A percentile compares a stretch with the other conserved stretches of the same genome.
phyloP scores from a whole-genome alignment of 2,797 vertebrate genomes.

The Passerculus sandwichensis region DNA sequence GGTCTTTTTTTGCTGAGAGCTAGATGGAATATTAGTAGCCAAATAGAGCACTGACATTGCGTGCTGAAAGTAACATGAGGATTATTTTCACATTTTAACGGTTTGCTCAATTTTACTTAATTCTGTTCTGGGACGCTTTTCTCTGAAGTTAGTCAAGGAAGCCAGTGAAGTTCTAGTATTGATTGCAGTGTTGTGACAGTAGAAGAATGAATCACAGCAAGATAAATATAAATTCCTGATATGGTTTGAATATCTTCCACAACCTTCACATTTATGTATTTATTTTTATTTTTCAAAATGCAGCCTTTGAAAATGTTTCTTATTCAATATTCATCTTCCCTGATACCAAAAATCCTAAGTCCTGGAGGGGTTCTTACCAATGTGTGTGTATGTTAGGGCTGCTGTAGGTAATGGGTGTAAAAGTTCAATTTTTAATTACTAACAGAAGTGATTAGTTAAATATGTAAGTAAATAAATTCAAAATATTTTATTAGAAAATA shows the following conservation, averaged over 20 bases:
- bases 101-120: not conserved
- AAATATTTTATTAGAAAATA: not conserved
- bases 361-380: not conserved
- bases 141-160: not conserved
- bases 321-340: not conserved
- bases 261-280: not conserved
- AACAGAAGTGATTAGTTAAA: not conserved
- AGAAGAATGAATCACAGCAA: not conserved
- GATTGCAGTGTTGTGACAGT: not conserved
- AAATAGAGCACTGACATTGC: not conserved
- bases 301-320: not conserved
- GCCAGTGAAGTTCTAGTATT: not conserved
- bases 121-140: not conserved
- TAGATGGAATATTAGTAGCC: not conserved
- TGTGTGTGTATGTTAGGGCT: not conserved
- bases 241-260: not conserved
- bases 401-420: not conserved
- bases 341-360: not conserved
- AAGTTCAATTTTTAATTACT: not conserved
- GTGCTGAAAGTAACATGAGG: not conserved
- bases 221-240: constrained; percentile 12
- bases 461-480: not conserved
- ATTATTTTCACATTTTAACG: not conserved
- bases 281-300: not conserved
- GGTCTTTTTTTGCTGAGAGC: not conserved